phyloP scores from a whole-genome alignment of 2,888 invertebrate species.

The Amblyteles armatorius region DNA sequence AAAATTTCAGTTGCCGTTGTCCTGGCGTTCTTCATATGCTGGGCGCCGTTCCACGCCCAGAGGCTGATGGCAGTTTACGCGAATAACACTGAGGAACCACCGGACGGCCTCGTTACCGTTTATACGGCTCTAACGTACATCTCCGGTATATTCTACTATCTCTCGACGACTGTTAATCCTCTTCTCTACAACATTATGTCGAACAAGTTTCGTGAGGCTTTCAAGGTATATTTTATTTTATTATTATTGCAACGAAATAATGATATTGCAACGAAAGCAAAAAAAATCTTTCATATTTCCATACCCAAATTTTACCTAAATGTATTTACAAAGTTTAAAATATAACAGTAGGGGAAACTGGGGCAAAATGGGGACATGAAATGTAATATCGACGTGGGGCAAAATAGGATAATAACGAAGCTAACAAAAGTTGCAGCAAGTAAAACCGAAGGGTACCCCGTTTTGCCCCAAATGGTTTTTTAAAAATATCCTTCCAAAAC shows the following conservation, averaged over 20 bases:
- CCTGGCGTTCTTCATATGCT: conserved; percentile 93
- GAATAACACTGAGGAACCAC: conserved; percentile 86
- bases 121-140: conserved; percentile 87
- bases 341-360: no score
- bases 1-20: conserved; percentile 91
- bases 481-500: no score
- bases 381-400: no score
- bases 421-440: no score
- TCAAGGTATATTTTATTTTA: conserved; percentile 85
- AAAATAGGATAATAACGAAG: no score
- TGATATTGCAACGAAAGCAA: neutral
- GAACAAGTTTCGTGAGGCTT: conserved; percentile 89
- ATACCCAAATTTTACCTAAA: no score
- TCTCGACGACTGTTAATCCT: conserved; percentile 90
- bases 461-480: no score
- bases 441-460: no score
- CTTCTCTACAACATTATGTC: conserved; percentile 90
- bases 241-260: neutral
- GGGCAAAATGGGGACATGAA: no score
- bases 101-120: conserved; percentile 84
- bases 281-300: neutral
- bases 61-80: conserved; percentile 93
- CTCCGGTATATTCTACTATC: conserved; percentile 89
- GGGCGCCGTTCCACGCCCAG: conserved; percentile 97
- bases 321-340: no score